A percentile compares a stretch with the other conserved stretches of the same genome.
Conservation (phyloP, 2,797 vertebrate species). For the Decapterus maruadsi region DNA sequence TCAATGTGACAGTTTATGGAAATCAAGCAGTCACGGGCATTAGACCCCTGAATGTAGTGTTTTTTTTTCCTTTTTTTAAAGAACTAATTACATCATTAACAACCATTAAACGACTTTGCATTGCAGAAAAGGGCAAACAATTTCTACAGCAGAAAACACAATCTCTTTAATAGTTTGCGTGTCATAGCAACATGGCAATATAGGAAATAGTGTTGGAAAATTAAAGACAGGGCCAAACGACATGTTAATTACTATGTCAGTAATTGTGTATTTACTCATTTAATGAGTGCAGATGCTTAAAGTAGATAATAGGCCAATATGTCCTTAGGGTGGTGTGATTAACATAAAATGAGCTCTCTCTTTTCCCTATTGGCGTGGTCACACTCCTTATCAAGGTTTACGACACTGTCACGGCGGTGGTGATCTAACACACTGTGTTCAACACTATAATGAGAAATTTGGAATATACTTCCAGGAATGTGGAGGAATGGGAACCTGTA, state of each 20-base stretch:
- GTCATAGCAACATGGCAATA: conserved; percentile 47
- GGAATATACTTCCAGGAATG: background rate
- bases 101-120: conserved; percentile 70
- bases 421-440: conserved; percentile 8
- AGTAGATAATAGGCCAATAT: conserved; percentile 72
- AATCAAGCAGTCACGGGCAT: conserved; percentile 60
- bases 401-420: background rate
- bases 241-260: conserved; percentile 75
- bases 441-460: background rate
- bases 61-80: conserved; percentile 21
- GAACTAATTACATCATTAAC: conserved; percentile 73
- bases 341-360: conserved; percentile 58
- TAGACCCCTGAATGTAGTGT: conserved; percentile 26
- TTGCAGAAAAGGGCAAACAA: conserved; percentile 74
- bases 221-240: conserved; percentile 69
- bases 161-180: conserved; percentile 61
- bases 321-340: conserved; percentile 71
- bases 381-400: conserved; percentile 31
- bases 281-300: conserved; percentile 81
- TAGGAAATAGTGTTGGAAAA: conserved; percentile 59
- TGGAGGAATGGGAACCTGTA: background rate
- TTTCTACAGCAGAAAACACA: conserved; percentile 57
- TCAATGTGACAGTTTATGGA: conserved; percentile 64
- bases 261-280: conserved; percentile 80
- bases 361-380: conserved; percentile 43